phyloP scores from a whole-genome alignment of 2,797 vertebrate species.

The Hydrolagus colliei region DNA sequence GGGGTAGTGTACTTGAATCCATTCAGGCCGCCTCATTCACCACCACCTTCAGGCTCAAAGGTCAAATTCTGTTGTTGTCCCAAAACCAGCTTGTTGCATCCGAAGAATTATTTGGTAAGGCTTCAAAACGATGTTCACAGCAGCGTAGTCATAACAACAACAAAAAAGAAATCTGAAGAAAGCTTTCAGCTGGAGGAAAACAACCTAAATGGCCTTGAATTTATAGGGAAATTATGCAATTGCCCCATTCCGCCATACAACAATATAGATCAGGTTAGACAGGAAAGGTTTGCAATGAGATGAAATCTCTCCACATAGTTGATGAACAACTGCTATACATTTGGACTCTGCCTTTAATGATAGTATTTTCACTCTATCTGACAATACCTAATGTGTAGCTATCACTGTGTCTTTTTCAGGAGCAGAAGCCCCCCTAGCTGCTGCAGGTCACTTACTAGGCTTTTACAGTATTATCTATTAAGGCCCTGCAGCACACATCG shows the following conservation, averaged over 20 bases:
- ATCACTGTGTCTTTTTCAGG: constrained; percentile 57
- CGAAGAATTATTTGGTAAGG: constrained; percentile 7
- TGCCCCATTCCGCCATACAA: constrained; percentile 71
- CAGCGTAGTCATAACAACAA: constrained; percentile 38
- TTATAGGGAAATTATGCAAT: constrained; percentile 60
- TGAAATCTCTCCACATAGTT: constrained; percentile 74
- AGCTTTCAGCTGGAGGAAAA: constrained; percentile 49
- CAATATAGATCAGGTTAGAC: constrained; percentile 72
- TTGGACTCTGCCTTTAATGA: constrained; percentile 69
- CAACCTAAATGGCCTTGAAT: constrained; percentile 59
- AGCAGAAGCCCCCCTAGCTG: constrained; percentile 56
- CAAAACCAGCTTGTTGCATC: background rate
- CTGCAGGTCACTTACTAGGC: constrained; percentile 58
- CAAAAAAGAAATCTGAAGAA: constrained; percentile 33
- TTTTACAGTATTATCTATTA: constrained; percentile 75
- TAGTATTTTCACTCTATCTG: constrained; percentile 66
- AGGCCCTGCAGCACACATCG: constrained; percentile 63
- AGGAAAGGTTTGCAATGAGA: constrained; percentile 61
- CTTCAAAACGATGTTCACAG: constrained; percentile 20
- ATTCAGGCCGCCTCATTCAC: background rate
- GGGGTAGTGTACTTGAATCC: background rate
- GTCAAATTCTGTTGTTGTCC: constrained; percentile 11
- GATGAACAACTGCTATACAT: constrained; percentile 78
- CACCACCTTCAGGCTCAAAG: background rate
- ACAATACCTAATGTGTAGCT: constrained; percentile 56